These are phyloP conservation scores for Caiman crocodilus DNA, from an alignment of 2,797 vertebrate genomes.

Conservation along the genomic window DNA sequence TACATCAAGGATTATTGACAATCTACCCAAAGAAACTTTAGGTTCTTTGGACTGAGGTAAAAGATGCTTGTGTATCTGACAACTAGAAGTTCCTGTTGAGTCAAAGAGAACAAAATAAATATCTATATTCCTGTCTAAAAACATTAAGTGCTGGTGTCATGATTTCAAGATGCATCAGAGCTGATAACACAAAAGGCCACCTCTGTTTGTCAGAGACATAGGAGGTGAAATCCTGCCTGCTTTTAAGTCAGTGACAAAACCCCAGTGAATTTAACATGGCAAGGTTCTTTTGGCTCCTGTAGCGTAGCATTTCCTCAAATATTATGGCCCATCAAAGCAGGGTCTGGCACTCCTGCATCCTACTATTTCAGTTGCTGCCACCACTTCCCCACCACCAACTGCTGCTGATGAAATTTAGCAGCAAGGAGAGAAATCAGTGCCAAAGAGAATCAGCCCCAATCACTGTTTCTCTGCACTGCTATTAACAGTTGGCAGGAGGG, in stretches of 20 bases:
- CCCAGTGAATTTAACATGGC: not conserved
- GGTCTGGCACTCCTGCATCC: not conserved
- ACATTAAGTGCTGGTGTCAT: not conserved
- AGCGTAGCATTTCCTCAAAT: not conserved
- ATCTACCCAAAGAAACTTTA: not conserved
- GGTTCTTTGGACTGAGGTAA: not conserved
- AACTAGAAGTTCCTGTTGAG: not conserved
- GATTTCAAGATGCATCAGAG: not conserved
- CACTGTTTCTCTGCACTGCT: too few species aligned
- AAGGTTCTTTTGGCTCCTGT: not conserved
- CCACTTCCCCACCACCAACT: too few species aligned
- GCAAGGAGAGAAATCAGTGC: too few species aligned
- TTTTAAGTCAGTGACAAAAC: not conserved
- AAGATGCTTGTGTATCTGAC: not conserved
- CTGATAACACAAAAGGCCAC: accelerated
- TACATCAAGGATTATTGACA: accelerated
- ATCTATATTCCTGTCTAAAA: not conserved
- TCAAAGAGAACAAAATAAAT: not conserved
- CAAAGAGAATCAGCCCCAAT: too few species aligned
- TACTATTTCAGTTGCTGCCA: too few species aligned
- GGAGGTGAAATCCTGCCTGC: not conserved
- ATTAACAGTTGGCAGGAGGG: too few species aligned
- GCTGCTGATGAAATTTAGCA: too few species aligned
- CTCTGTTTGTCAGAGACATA: not conserved
- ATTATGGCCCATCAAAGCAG: not conserved